These are phyloP conservation scores for Hoplias malabaricus DNA, from an alignment of 2,113 vertebrate species.

Conservation along the genomic window DNA sequence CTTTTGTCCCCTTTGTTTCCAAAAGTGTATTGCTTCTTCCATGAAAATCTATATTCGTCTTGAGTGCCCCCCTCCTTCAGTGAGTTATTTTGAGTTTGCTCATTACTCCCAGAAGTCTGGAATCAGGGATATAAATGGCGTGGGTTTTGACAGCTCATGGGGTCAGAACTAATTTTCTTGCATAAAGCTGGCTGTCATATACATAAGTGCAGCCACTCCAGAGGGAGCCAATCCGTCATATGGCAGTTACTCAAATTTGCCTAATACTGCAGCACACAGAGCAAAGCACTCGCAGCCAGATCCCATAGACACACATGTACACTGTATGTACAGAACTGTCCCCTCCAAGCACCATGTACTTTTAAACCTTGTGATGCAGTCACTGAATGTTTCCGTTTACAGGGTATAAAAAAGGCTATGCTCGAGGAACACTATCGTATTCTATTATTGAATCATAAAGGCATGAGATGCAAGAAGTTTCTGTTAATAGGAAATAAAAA, in stretches of 20 bases:
- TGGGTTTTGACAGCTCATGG: slow-evolving; percentile 58
- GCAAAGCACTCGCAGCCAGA: not conserved
- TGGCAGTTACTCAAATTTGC: slow-evolving; percentile 40
- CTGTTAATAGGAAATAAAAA: too few species aligned
- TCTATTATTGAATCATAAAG: too few species aligned
- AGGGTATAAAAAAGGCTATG: too few species aligned
- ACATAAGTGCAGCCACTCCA: slow-evolving; percentile 56
- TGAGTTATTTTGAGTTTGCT: slow-evolving; percentile 46
- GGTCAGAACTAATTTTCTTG: slow-evolving; percentile 59
- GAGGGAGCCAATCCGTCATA: slow-evolving; percentile 54
- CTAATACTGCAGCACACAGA: slow-evolving; percentile 25
- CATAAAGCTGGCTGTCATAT: slow-evolving; percentile 43
- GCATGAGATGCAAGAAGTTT: too few species aligned
- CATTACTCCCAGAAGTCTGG: slow-evolving; percentile 35
- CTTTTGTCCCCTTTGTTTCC: not conserved
- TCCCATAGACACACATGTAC: not conserved
- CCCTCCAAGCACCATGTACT: too few species aligned
- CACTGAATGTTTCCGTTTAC: too few species aligned
- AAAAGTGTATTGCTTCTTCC: not conserved
- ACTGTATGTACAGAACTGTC: not conserved
- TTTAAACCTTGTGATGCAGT: too few species aligned
- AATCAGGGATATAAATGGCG: slow-evolving; percentile 51
- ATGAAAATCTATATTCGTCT: slow-evolving; percentile 37
- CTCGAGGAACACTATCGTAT: too few species aligned
- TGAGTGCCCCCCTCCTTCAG: not conserved